Evolutionary conservation across 2,113 vertebrate species (phyloP), one percentile per base, ranked within the genome.

Genomic region (Poeciliopsis occidentalis): DNA sequence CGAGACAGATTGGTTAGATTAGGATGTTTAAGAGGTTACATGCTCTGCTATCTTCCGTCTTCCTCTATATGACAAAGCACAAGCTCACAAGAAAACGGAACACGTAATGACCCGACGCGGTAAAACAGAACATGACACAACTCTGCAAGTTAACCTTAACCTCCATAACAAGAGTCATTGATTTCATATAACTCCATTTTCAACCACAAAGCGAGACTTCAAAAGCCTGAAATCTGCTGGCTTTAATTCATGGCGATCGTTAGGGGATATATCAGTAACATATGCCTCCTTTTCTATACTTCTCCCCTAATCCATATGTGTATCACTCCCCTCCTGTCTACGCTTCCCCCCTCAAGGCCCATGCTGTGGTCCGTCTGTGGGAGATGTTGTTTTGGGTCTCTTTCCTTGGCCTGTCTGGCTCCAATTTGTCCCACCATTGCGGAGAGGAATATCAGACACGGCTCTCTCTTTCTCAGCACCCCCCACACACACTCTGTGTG

Each of bases 391-490:
- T 94, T 91, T 91, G 88, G 86, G 89, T 92, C 88, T 91, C 69
- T 79, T 88, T 93, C 76, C 85, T 91, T 86, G 89, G 89, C 85
- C 92, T 93, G 93, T 93, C 93, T 95, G 93, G 90, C 91, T 93
- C 93, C 92, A 94, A 95, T 94, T 94, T 94, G 92, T 94, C 90
- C 89, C 91, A 87, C 91, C 90, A 92, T 92, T 83, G 87, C 92
- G 88, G 86, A 88, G 77, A 90, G 83, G 87, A 91, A 91, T 92
- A 93, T 93, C 87, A 93, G 92, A 90, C 89, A 90, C 88, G 84
- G 84, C 76, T 89, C 78, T 78, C 77, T 77, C 83, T 75, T 80
- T 77, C 78, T 69, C 75, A 31, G 13, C 69, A 15, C 5, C 69
- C 12, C 54, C 67, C 68, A 54, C 79, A 67, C 78, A 79, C 86